Base-by-base conservation (phyloP, 2,888 invertebrate genomes). In the Oxyscelio sp. region DNA sequence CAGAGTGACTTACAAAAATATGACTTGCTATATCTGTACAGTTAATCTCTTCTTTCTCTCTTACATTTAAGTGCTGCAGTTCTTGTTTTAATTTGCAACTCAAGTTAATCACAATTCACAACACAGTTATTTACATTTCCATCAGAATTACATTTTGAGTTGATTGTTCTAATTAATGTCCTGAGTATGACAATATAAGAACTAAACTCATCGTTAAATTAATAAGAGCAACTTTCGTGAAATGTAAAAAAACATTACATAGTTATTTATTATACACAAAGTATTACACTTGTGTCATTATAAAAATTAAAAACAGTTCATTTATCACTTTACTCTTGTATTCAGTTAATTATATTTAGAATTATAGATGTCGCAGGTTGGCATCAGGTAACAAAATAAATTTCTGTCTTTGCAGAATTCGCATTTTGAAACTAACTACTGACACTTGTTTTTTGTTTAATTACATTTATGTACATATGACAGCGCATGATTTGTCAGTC, bases 391-490 rank as follows among this genome's bases (percentile, higher is more conserved):
- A 43, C 70, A 70, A 71, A 79, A 59, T 40, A 79, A 63, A n/a
- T n/a, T 71, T 70, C 70, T 61, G 40, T 50, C 31, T 22, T 13
- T 21, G 45, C 54, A 61, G 19, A 11, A 8, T 63, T 27, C 9
- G 19, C 34, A 48, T 24, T 15, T 61, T n/a, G n/a, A n/a, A n/a
- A n/a, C n/a, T 43, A 66, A 59, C 40, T 43, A 40, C 50, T 27
- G 40, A 50, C 52, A 38, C 17, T 19, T 19, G 17, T 66, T 48
- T 61, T 45, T 22, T n/a, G n/a, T 19, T 15, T 82, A 84, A 81
- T 85, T 82, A 87, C 73, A 75, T 31, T 77, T 85, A 83, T 86
- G 70, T 88, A 88, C 87, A 52, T 61, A 50, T 15, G 22, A 73
- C 56, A 70, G 48, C 27, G 27, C 17, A 13, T 1, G 22, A 9